These are phyloP conservation scores for Eudyptes chrysolophus DNA, from an alignment of 2,113 vertebrate genomes.

Conservation along the genomic window DNA sequence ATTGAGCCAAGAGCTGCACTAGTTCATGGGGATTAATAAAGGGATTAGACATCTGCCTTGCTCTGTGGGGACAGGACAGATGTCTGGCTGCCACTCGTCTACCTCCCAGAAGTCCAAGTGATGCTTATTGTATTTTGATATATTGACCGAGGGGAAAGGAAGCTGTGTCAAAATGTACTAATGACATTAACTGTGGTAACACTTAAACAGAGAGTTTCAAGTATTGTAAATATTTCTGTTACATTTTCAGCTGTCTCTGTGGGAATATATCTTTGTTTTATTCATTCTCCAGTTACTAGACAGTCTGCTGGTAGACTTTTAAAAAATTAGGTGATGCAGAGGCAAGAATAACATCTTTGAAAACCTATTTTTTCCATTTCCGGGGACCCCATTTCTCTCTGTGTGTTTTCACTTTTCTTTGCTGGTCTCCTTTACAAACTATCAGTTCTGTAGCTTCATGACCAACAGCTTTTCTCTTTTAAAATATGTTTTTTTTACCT, in stretches of 20 bases:
- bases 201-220: neutral
- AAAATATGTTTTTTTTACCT: neutral
- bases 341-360: neutral
- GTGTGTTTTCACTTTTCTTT: neutral
- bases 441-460: neutral
- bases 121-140: neutral
- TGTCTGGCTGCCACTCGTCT: accelerated
- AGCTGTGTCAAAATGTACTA: neutral
- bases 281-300: neutral
- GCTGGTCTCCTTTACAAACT: neutral
- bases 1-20: neutral
- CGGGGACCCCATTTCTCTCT: neutral
- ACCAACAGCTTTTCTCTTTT: neutral
- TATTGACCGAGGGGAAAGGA: neutral
- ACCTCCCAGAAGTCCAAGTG: neutral
- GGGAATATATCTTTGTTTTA: neutral
- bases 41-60: neutral
- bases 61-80: neutral
- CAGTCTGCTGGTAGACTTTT: neutral
- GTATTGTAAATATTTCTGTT: neutral
- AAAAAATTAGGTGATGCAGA: neutral
- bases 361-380: neutral
- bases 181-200: neutral
- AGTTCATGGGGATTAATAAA: neutral
- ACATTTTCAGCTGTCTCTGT: neutral